Percentiles rank a stretch among this genome's conserved stretches.
Conservation (phyloP, 92 coral and sea anemone genomes). For the Diadumene lineata region DNA sequence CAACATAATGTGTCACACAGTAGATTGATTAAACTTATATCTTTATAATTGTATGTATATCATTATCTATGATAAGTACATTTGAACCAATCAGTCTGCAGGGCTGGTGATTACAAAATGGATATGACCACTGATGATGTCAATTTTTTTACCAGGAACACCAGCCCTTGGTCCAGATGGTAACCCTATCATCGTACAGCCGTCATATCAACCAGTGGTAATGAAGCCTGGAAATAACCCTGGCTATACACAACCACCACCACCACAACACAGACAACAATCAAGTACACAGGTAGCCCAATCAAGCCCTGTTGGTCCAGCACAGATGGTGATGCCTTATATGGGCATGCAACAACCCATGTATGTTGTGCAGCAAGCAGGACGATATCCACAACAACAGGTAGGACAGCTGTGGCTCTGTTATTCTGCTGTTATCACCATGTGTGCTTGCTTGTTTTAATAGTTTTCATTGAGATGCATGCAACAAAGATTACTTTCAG, state of each 20-base stretch:
- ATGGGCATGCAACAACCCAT: slow-evolving; percentile 76
- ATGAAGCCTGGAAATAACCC: slow-evolving; percentile 61
- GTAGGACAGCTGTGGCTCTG: slow-evolving; percentile 28
- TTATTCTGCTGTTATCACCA: too few species aligned
- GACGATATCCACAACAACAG: slow-evolving; percentile 62
- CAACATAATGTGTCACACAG: too few species aligned
- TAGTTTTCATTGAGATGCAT: too few species aligned
- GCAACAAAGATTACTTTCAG: too few species aligned
- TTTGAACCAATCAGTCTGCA: too few species aligned
- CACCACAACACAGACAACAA: slow-evolving; percentile 47
- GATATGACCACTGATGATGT: neutral
- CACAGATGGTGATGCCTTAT: slow-evolving; percentile 63
- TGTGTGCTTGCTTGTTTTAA: too few species aligned
- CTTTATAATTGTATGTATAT: too few species aligned
- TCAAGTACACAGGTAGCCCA: slow-evolving; percentile 42
- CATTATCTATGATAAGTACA: too few species aligned
- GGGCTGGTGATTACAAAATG: too few species aligned
- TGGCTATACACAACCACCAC: slow-evolving; percentile 49
- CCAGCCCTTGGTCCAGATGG: slow-evolving; percentile 85
- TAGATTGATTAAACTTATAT: too few species aligned
- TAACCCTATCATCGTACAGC: slow-evolving; percentile 70
- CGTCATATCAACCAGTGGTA: slow-evolving; percentile 71
- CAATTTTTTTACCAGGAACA: slow-evolving; percentile 44
- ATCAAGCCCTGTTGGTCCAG: slow-evolving; percentile 21
- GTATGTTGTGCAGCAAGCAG: slow-evolving; percentile 69